A percentile compares a stretch with the other conserved stretches of the same genome.
phyloP scores from a whole-genome alignment of 2,113 vertebrate species.

The Eurystomus gularis region DNA sequence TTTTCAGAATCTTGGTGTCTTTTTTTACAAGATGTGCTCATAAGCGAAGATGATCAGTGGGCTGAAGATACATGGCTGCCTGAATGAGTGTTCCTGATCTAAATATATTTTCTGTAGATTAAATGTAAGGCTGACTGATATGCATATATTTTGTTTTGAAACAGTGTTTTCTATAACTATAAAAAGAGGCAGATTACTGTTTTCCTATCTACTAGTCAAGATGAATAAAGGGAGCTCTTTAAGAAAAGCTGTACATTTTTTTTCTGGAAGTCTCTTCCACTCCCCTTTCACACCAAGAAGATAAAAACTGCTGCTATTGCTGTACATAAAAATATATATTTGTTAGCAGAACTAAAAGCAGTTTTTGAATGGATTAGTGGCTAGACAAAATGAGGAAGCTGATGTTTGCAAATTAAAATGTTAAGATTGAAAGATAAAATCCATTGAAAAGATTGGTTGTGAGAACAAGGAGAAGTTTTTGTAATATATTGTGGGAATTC shows the following conservation, averaged over 20 bases:
- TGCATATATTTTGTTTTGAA: neutral
- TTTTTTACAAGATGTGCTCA: neutral
- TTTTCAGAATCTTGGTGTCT: neutral
- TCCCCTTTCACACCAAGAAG: neutral
- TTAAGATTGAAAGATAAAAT: neutral
- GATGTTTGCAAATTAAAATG: neutral
- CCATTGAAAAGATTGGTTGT: neutral
- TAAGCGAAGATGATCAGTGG: neutral
- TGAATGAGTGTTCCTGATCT: neutral
- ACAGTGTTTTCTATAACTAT: neutral
- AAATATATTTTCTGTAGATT: neutral
- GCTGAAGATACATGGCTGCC: neutral
- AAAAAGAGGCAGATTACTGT: neutral
- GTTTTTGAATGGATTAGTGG: neutral
- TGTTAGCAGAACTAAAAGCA: neutral
- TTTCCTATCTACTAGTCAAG: neutral
- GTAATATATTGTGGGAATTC: neutral
- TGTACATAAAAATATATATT: neutral
- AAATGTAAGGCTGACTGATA: neutral
- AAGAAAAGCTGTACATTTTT: neutral
- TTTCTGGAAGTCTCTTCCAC: neutral
- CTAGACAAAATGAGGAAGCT: neutral
- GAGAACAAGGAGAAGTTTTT: neutral
- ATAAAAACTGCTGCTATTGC: neutral
- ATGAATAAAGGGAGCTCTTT: neutral